Conservation (phyloP, 35 echinoderm and acorn worm genomes). For the Apostichopus parvimensis region DNA sequence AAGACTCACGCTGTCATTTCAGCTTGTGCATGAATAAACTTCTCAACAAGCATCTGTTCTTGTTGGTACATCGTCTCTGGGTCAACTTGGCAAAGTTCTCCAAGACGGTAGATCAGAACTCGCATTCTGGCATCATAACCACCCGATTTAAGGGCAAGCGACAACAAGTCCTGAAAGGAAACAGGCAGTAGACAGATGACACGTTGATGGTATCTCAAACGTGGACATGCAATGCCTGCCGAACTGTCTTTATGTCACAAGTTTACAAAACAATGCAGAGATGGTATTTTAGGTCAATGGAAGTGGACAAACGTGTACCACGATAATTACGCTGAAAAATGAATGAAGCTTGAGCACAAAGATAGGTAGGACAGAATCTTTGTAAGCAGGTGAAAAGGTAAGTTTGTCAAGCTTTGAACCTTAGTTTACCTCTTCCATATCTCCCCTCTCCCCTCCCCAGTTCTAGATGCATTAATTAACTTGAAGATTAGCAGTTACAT, state of each 20-base stretch:
- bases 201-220: too few relatives aligned
- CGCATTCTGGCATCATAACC: conserved; percentile 60
- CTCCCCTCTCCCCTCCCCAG: too few relatives aligned
- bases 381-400: too few relatives aligned
- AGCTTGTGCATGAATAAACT: conserved; percentile 26
- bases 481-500: too few relatives aligned
- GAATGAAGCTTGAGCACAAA: too few relatives aligned
- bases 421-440: too few relatives aligned
- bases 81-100: conserved; percentile 16
- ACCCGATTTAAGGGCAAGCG: conserved; percentile 42
- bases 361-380: not conserved
- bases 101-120: conserved; percentile 40
- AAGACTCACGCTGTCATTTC: conserved; percentile 54
- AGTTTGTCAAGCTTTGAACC: too few relatives aligned
- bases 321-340: too few relatives aligned
- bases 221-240: too few relatives aligned
- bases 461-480: too few relatives aligned
- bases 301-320: too few relatives aligned
- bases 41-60: conserved; percentile 51
- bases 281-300: not conserved
- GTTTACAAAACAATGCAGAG: not conserved
- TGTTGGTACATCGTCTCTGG: not conserved
- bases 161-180: conserved; percentile 44
- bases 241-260: too few relatives aligned
- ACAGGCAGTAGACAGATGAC: not conserved